phyloP scores from a whole-genome alignment of 1,140 invertebrate species.

The Calephelis nemesis region DNA sequence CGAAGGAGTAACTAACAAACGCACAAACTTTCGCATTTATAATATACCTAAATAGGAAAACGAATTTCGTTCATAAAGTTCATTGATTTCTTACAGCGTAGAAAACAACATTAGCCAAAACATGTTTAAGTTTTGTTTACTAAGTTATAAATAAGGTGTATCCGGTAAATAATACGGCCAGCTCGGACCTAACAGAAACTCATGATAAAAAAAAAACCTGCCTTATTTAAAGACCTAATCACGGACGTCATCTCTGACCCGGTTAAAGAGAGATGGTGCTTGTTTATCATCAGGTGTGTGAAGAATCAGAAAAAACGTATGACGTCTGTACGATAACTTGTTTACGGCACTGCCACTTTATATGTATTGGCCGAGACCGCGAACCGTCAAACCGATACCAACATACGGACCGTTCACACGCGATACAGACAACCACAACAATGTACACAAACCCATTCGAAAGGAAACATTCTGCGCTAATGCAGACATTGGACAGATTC shows the following conservation, averaged over 20 bases:
- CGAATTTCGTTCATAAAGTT: no score
- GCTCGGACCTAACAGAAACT: neutral
- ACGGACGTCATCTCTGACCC: constrained; percentile 9
- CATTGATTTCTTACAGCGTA: no score
- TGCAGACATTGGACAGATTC: constrained; percentile 62
- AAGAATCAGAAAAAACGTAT: constrained; percentile 28
- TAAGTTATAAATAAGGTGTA: no score
- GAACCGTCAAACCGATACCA: constrained; percentile 39
- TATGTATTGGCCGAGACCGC: constrained; percentile 42
- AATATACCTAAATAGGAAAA: no score
- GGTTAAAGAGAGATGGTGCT: constrained; percentile 1
- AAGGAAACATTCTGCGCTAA: constrained; percentile 66
- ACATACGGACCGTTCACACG: constrained; percentile 43
- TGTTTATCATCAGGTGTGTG: constrained; percentile 22
- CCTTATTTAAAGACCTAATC: neutral
- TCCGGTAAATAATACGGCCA: no score
- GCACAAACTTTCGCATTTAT: no score
- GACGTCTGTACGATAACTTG: constrained; percentile 36
- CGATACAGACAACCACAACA: constrained; percentile 28
- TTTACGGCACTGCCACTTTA: constrained; percentile 41
- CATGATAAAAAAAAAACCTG: neutral
- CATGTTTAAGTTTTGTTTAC: no score
- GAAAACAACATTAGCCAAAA: no score
- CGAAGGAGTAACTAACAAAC: no score
- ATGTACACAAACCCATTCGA: constrained; percentile 75